phyloP scores from a whole-genome alignment of 2,113 vertebrate species.

The Podarcis muralis region DNA sequence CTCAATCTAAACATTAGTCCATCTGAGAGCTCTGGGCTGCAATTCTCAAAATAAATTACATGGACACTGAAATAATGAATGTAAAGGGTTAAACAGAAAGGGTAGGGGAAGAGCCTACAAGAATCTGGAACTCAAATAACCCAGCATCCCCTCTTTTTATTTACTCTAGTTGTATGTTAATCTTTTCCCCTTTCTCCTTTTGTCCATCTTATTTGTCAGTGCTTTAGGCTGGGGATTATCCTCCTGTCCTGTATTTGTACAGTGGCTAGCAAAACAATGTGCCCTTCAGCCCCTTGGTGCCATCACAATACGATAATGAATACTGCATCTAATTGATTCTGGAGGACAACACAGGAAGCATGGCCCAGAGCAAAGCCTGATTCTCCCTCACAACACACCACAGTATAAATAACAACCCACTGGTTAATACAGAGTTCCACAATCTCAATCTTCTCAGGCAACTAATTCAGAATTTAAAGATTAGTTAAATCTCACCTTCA shows the following conservation, averaged over 20 bases:
- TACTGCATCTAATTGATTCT: conserved; percentile 35
- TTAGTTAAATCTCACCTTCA: neutral
- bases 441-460: neutral
- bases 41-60: neutral
- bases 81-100: neutral
- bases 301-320: conserved; percentile 12
- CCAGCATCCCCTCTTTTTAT: neutral
- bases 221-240: conserved; percentile 14
- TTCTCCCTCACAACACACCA: neutral
- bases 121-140: neutral
- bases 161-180: conserved; percentile 18
- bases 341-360: neutral
- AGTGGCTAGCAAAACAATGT: conserved; percentile 29
- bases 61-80: neutral
- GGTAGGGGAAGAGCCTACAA: neutral
- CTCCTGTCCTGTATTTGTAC: conserved; percentile 27
- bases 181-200: conserved; percentile 9
- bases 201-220: conserved; percentile 21
- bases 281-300: conserved; percentile 13
- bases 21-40: neutral
- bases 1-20: neutral
- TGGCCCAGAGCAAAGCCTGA: neutral
- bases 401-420: neutral
- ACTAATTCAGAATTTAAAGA: conserved; percentile 7
- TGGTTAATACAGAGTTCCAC: neutral